Evolutionary conservation across 2,888 invertebrate genomes (phyloP), one percentile per base, ranked within the genome.

Genomic region (Laothoe populi): DNA sequence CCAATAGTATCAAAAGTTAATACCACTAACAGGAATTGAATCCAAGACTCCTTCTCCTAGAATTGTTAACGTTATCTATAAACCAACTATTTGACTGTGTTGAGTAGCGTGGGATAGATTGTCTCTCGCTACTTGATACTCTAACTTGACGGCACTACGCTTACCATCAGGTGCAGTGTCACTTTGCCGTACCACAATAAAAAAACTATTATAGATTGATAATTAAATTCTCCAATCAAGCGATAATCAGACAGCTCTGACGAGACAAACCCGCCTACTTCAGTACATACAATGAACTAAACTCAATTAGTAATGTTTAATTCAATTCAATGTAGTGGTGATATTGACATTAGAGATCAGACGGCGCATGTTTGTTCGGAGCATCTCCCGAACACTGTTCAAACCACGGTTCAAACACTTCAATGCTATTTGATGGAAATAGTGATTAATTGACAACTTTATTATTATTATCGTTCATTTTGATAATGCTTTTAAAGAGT

Each of bases 271-370:
- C 16, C 35, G 35, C 59, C 44, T 40, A 62, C 62, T 31, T 53
- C 19, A 53, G 53, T 21, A 19, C 53, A 53, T 19, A 53, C 53
- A 53, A 53, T 53, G 53, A 16, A 31, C 53, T 53, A 53, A 53
- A 53, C 35, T 53, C 53, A 53, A 35, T 53, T 53, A 31, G 53
- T 53, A 53, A 53, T 53, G 53, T 53, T 53, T 53, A 53, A 53
- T 49, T 49, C 49, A 49, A 49, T 53, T 35, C 31, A 11, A 35
- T 53, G 35, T 53, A 53, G 53, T 53, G 53, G 53, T 53, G n/a
- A 19, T 53, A 53, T 53, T 53, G 53, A 53, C 53, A 31, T 35
- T 19, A 53, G 53, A 35, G 53, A 53, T 53, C 53, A 53, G 31
- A 19, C 31, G 35, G 53, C 31, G 35, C 35, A 11, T 53, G 53